Percentiles rank a stretch among this genome's conserved stretches.
These are phyloP conservation scores for Leucosticte australis DNA, from an alignment of 2,113 vertebrate genomes.

Conservation along the genomic window DNA sequence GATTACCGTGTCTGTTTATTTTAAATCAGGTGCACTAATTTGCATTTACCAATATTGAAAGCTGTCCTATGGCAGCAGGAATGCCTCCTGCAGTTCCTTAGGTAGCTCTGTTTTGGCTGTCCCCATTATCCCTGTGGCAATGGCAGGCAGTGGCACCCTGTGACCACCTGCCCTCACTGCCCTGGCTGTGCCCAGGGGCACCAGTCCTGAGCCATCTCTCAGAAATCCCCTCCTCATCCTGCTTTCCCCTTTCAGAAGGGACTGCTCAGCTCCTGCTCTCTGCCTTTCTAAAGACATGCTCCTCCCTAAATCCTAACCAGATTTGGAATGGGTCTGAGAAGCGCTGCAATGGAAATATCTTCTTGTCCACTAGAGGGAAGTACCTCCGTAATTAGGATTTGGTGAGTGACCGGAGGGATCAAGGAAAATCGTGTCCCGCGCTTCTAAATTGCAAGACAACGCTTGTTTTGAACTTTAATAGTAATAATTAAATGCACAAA, in stretches of 20 bases:
- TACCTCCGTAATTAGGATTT: background rate
- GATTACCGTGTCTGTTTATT: rapidly evolving
- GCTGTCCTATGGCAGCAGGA: background rate
- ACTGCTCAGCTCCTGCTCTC: background rate
- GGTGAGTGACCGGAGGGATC: rapidly evolving
- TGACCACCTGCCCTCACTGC: rapidly evolving
- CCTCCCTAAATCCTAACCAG: background rate
- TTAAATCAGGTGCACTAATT: background rate
- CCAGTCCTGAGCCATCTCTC: background rate
- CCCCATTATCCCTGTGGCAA: background rate
- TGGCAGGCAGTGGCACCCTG: background rate
- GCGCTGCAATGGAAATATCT: background rate
- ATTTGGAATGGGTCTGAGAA: background rate
- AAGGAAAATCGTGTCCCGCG: background rate
- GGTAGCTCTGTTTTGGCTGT: background rate
- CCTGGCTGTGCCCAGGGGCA: background rate
- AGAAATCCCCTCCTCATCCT: background rate
- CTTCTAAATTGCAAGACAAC: background rate
- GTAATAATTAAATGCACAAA: background rate
- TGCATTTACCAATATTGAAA: background rate
- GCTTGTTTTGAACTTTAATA: background rate
- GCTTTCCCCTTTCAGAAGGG: rapidly evolving
- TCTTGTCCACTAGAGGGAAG: slow-evolving; percentile 50
- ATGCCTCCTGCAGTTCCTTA: background rate
- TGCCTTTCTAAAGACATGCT: background rate